phyloP scores from a whole-genome alignment of 2,797 vertebrate species.

The Lophius americanus region DNA sequence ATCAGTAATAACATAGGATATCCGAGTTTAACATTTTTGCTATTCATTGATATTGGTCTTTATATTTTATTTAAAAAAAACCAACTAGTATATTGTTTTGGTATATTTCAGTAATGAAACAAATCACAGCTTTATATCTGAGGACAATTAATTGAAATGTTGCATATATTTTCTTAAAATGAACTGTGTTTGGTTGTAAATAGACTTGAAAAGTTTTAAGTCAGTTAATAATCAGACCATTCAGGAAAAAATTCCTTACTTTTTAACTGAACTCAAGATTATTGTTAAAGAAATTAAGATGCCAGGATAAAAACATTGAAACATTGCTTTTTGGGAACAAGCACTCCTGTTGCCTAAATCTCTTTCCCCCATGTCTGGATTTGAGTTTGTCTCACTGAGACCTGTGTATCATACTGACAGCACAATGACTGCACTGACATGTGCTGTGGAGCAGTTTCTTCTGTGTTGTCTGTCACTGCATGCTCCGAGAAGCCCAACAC shows the following conservation, averaged over 20 bases:
- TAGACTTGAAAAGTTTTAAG: too few species aligned
- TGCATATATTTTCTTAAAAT: background rate
- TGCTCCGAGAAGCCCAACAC: constrained; percentile 79
- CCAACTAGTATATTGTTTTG: too few species aligned
- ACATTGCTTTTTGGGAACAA: constrained; percentile 47
- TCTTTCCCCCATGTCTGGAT: constrained; percentile 30
- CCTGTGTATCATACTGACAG: constrained; percentile 36
- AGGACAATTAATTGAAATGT: background rate
- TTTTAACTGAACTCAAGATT: too few species aligned
- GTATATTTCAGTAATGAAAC: too few species aligned
- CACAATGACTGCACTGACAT: constrained; percentile 12
- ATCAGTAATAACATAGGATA: background rate
- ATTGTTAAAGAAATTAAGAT: too few species aligned
- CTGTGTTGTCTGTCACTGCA: constrained; percentile 81
- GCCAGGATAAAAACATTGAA: constrained; percentile 17
- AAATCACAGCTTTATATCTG: background rate
- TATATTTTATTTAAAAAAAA: too few species aligned
- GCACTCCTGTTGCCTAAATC: constrained; percentile 36
- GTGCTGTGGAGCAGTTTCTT: constrained; percentile 40
- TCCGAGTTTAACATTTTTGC: too few species aligned
- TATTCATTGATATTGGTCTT: background rate
- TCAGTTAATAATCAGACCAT: too few species aligned
- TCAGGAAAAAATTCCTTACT: too few species aligned
- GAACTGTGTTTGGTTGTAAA: background rate
- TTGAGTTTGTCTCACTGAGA: constrained; percentile 13